These are phyloP conservation scores for Proterorhinus semilunaris DNA, from an alignment of 2,113 vertebrate genomes.

Conservation along the genomic window DNA sequence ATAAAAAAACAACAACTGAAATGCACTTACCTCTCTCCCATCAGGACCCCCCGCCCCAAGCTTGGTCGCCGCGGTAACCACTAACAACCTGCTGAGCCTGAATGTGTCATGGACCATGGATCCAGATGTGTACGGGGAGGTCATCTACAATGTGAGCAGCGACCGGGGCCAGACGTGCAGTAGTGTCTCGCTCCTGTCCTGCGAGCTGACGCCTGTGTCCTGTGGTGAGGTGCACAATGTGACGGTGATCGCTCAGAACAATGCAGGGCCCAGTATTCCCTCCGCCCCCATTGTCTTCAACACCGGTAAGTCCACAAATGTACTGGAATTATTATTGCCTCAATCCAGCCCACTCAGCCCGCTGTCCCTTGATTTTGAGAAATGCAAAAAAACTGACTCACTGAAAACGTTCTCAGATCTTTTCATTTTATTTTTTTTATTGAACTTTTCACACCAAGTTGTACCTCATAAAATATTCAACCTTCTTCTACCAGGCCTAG, in stretches of 20 bases:
- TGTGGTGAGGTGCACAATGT: conserved; percentile 80
- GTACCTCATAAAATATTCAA: no score
- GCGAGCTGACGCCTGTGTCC: conserved; percentile 71
- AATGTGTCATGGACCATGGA: conserved; percentile 74
- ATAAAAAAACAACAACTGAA: not conserved
- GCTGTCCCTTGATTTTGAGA: no score
- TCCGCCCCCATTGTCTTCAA: conserved; percentile 69
- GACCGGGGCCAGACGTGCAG: conserved; percentile 71
- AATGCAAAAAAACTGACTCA: no score
- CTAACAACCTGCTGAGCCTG: conserved; percentile 49
- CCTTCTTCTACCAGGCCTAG: no score
- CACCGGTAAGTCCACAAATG: conserved; percentile 74
- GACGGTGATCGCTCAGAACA: conserved; percentile 78
- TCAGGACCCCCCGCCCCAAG: conserved; percentile 65
- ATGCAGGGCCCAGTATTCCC: conserved; percentile 80
- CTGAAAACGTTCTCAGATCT: no score
- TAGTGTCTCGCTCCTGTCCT: conserved; percentile 67
- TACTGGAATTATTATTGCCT: no score
- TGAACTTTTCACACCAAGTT: no score
- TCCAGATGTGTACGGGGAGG: conserved; percentile 58
- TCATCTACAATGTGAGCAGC: conserved; percentile 72
- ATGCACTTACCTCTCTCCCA: not conserved
- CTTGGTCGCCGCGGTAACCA: conserved; percentile 32
- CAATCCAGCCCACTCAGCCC: no score
- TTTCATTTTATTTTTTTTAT: no score